These are phyloP conservation scores for Phorcus lineatus DNA, from an alignment of 2,888 invertebrate species.

Conservation along the genomic window DNA sequence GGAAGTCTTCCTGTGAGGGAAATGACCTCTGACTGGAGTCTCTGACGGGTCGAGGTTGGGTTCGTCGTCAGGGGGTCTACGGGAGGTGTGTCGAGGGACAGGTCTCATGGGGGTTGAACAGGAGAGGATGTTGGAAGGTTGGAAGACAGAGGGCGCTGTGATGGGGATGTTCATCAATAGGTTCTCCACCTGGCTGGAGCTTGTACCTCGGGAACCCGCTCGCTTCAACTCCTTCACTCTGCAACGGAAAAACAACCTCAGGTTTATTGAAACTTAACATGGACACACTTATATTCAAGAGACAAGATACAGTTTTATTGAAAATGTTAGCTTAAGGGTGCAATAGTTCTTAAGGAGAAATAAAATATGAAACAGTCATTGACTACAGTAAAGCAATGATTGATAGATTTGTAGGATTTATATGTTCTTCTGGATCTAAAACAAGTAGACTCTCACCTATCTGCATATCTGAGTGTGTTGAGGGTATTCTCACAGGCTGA, in stretches of 20 bases:
- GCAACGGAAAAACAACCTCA: conserved; percentile 29
- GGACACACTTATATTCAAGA: not conserved
- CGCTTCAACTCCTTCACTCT: conserved; percentile 67
- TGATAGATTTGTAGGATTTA: not conserved
- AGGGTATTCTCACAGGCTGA: conserved; percentile 72
- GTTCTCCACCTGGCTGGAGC: conserved; percentile 55
- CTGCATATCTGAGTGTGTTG: conserved; percentile 75
- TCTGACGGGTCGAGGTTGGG: conserved; percentile 61
- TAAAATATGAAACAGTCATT: too few species aligned
- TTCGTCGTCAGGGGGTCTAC: conserved; percentile 44
- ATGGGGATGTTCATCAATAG: conserved; percentile 67
- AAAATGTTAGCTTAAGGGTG: too few species aligned
- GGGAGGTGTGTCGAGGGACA: conserved; percentile 43
- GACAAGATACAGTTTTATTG: too few species aligned
- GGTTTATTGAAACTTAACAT: not conserved
- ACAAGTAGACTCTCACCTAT: conserved; percentile 61
- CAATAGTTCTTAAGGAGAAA: too few species aligned
- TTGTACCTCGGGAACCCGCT: conserved; percentile 45
- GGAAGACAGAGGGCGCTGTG: conserved; percentile 64
- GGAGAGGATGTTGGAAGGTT: conserved; percentile 65
- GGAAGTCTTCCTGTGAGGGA: conserved; percentile 51
- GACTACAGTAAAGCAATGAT: too few species aligned
- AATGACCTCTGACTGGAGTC: conserved; percentile 65
- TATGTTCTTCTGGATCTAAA: not conserved
- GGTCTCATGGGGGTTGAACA: conserved; percentile 66